Base-by-base conservation (phyloP, 2,797 vertebrate species). In the Glossophaga mutica region DNA sequence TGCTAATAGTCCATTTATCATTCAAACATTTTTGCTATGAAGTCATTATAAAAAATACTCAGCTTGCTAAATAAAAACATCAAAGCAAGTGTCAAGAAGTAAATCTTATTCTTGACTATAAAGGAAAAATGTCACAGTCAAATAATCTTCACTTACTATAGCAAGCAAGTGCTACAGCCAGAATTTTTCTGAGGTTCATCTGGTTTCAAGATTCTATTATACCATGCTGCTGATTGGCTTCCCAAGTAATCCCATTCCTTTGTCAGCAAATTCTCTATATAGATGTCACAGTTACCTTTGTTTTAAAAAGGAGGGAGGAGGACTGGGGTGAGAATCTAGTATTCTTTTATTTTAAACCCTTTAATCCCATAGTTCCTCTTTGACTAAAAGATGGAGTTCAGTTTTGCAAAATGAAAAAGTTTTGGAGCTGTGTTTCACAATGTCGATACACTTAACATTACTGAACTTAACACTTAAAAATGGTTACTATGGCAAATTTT, bases 21-120 rank as follows among this genome's bases (percentile, higher is more conserved):
- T 79, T 94, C 65, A 97, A 62, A 91, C 68, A 74, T 16, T 76
- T 93, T 85, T 84, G n/a, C 42, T 71, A 42, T 59, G 19, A 77
- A 83, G 19, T 37, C 19, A 22, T 92, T 82, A 21, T 68, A 32
- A 62, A 57, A 77, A 79, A 59, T 50, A 68, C 2, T 22, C 65
- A 32, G 12, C n/a, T 74, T 39, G 67, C 9, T 74, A 48, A 57
- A 68, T n/a, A 7, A 70, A 86, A 79, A 83, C 39, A 67, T 44
- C 34, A 52, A 67, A 86, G 19, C 52, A n/a, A 52, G 5, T 85
- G 39, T 73, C 48, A 79, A 84, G 11, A 93, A 82, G 11, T 46
- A 74, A 93, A 67, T 55, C 7, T 7, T 10, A 34, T 62, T 87
- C n/a, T 67, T 90, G 74, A 74, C 32, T 73, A 12, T 59, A 50